Base-by-base conservation (phyloP, 2,888 invertebrate species). In the Achlya flavicornis region DNA sequence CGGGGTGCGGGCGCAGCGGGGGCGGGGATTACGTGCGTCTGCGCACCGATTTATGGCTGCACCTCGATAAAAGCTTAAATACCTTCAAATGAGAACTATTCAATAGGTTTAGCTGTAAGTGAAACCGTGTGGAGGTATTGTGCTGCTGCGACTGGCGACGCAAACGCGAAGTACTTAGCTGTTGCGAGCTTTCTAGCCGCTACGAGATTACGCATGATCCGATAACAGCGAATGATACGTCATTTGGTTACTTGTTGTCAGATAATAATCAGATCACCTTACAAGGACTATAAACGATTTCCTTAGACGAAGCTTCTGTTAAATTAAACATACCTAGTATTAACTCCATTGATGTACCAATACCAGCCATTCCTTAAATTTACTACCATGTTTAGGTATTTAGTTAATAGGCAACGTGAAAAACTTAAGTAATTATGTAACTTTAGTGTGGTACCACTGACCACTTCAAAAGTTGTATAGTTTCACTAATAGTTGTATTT, bases 41-140 rank as follows among this genome's bases (percentile, higher is more conserved):
- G 92, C 88, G 89, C 89, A 90, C 85, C 86, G 92, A 93, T 93
- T 93, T 93, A 92, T 91, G 89, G 80, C 84, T 79, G 83, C 79
- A 81, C 86, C 90, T 88, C 92, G 92, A 93, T 93, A 93, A 93
- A 93, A 93, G 92, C 91, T 93, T 92, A 91, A 93, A 92, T 91
- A 91, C 91, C 87, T 84, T 84, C 88, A 88, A 89, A 86, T 88
- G 87, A 85, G 88, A 85, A 89, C 87, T 89, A 87, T 91, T 91
- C 86, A 88, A 86, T 87, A 85, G 85, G 83, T 79, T 81, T 80
- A 76, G 73, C 77, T 71, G 77, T 74, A 76, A 70, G n/a, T 33
- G 32, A 11, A 32, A 14, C 48, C 16, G 12, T 48, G 61, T 41
- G 35, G 12, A 26, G 8, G 41, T 26, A 14, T 60, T 60, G 43